These are phyloP conservation scores for Heterodera carotae DNA, from an alignment of 1,140 invertebrate genomes.

Conservation along the genomic window DNA sequence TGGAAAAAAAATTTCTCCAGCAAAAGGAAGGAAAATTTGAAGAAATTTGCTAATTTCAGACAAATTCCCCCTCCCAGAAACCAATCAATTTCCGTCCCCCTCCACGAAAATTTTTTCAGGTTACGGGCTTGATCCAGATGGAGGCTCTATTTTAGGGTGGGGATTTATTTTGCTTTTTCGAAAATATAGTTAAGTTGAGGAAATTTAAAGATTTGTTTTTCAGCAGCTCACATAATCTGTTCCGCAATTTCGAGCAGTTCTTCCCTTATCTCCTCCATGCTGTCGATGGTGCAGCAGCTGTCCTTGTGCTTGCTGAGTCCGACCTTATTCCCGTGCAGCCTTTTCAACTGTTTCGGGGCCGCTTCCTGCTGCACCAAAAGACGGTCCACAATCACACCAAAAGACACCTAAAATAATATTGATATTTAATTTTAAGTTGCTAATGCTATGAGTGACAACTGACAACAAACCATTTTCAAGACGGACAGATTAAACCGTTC, in stretches of 20 bases:
- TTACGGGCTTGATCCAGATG: too few relatives aligned
- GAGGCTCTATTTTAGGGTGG: too few relatives aligned
- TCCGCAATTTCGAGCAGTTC: conserved; percentile 51
- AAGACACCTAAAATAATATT: conserved; percentile 16
- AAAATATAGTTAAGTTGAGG: too few relatives aligned
- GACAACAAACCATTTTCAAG: conserved; percentile 40
- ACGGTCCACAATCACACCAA: conserved; percentile 48
- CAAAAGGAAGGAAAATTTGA: too few relatives aligned
- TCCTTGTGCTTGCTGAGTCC: not conserved
- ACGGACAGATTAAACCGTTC: conserved; percentile 47
- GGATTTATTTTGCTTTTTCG: too few relatives aligned
- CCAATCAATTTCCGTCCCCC: too few relatives aligned
- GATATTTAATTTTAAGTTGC: not conserved
- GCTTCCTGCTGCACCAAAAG: conserved; percentile 27
- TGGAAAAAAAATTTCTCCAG: not conserved
- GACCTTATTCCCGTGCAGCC: not conserved
- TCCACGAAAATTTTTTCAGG: too few relatives aligned
- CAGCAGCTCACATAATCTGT: conserved; percentile 34
- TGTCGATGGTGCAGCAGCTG: conserved; percentile 28
- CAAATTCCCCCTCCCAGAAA: too few relatives aligned
- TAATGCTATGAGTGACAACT: not conserved
- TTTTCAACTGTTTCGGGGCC: not conserved
- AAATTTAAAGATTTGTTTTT: too few relatives aligned
- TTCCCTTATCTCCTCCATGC: conserved; percentile 45
- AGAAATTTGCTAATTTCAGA: not conserved